Evolutionary conservation across 2,888 invertebrate species (phyloP).

Genomic region (Rhabditoides inermis): DNA sequence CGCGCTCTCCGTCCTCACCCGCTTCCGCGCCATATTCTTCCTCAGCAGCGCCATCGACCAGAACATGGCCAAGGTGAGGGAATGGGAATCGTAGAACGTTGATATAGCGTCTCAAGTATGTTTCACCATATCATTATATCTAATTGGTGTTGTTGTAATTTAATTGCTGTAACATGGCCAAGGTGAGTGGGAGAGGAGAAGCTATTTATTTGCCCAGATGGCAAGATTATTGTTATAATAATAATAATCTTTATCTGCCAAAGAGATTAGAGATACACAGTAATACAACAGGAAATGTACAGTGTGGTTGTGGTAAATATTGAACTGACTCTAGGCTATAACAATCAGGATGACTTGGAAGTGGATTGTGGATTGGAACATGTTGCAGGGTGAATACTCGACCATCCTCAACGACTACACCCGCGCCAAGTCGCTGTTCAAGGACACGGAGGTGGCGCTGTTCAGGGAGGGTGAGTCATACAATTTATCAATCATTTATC

Average conservation of each 20-base stretch:
- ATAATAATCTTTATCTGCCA: no score
- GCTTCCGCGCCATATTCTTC: slow-evolving; percentile 90
- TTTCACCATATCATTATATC: no score
- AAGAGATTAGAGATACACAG: no score
- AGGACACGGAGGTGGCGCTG: slow-evolving; percentile 61
- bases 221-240: no score
- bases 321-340: no score
- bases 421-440: slow-evolving; percentile 86
- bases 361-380: slow-evolving; percentile 1
- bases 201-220: background rate
- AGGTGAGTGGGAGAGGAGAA: slow-evolving; percentile 53
- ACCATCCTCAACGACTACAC: slow-evolving; percentile 94
- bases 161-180: slow-evolving; percentile 84
- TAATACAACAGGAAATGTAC: no score
- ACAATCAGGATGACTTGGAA: no score
- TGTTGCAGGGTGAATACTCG: slow-evolving; percentile 74
- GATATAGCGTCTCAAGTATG: no score
- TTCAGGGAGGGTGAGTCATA: slow-evolving; percentile 49
- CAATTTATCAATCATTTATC: no score
- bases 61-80: slow-evolving; percentile 69
- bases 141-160: no score
- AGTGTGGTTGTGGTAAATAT: no score
- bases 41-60: slow-evolving; percentile 85
- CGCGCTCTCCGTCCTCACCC: slow-evolving; percentile 79
- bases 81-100: background rate